phyloP scores from a whole-genome alignment of 2,888 invertebrate species.

The Tipula vernalis region DNA sequence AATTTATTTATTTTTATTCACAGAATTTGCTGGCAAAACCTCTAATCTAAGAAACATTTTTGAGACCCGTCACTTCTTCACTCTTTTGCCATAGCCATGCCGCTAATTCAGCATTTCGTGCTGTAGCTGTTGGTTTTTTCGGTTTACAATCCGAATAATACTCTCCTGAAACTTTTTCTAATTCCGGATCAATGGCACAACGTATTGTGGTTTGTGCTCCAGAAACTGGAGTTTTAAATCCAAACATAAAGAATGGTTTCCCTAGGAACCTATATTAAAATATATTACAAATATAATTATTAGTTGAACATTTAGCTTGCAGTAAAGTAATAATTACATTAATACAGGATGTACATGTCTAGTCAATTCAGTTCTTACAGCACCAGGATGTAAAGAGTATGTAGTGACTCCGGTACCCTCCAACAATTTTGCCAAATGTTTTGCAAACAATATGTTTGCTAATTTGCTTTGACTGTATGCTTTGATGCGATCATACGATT shows the following conservation, averaged over 20 bases:
- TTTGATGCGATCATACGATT: slow-evolving; percentile 44
- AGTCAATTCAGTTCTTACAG: slow-evolving; percentile 57
- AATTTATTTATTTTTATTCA: not conserved
- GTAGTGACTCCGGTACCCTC: slow-evolving; percentile 61
- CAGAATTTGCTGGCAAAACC: not conserved
- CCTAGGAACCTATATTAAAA: slow-evolving; percentile 11
- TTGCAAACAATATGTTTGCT: slow-evolving; percentile 62
- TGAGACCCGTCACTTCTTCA: slow-evolving; percentile 34
- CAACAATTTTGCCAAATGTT: slow-evolving; percentile 49
- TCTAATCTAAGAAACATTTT: not conserved
- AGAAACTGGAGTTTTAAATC: slow-evolving; percentile 50
- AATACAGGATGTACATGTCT: slow-evolving; percentile 36
- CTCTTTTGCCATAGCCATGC: slow-evolving; percentile 52
- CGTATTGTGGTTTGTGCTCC: slow-evolving; percentile 53
- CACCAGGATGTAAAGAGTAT: slow-evolving; percentile 66
- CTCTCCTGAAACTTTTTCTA: slow-evolving; percentile 45
- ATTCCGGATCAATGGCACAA: slow-evolving; percentile 44
- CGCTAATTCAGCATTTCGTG: slow-evolving; percentile 40
- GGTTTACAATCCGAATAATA: slow-evolving; percentile 28
- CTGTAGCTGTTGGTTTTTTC: slow-evolving; percentile 22
- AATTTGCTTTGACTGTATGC: slow-evolving; percentile 74
- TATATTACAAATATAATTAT: not conserved
- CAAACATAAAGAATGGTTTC: slow-evolving; percentile 53
- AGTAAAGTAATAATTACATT: slow-evolving; percentile 37
- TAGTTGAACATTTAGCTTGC: not conserved